A percentile compares a stretch with the other conserved stretches of the same genome.
phyloP scores from a whole-genome alignment of 2,888 invertebrate species.

The Neelides folsomi region DNA sequence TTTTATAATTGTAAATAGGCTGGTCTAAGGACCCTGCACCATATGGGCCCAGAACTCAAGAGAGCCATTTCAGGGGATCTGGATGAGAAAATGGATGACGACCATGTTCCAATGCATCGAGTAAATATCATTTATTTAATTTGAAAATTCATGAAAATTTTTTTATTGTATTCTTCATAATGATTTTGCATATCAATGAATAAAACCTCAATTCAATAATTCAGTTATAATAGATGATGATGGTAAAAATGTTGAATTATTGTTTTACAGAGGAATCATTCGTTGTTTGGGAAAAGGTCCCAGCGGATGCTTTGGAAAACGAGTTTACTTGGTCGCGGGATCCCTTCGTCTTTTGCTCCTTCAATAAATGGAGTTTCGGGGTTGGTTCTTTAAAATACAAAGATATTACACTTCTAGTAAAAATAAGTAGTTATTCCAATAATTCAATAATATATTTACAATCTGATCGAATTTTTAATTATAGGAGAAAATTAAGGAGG shows the following conservation, averaged over 20 bases:
- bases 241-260: background rate
- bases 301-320: too few relatives aligned
- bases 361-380: too few relatives aligned
- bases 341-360: too few relatives aligned
- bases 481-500: too few relatives aligned
- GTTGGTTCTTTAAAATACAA: too few relatives aligned
- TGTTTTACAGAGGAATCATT: conserved; percentile 18
- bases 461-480: too few relatives aligned
- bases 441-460: too few relatives aligned
- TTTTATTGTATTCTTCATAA: background rate
- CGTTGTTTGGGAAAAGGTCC: conserved; percentile 15
- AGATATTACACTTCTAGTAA: too few relatives aligned
- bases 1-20: too few relatives aligned
- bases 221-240: background rate
- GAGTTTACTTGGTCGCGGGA: too few relatives aligned
- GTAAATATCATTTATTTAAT: conserved; percentile 7
- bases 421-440: too few relatives aligned
- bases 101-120: conserved; percentile 19
- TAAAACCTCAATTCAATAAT: background rate
- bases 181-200: too few relatives aligned
- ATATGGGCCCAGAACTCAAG: conserved; percentile 14
- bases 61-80: conserved; percentile 20
- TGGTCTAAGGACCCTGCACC: conserved; percentile 14
- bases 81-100: conserved; percentile 17
- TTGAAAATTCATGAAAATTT: background rate